Evolutionary conservation across 2,888 invertebrate species (phyloP).

Genomic region (Euplagia quadripunctaria): DNA sequence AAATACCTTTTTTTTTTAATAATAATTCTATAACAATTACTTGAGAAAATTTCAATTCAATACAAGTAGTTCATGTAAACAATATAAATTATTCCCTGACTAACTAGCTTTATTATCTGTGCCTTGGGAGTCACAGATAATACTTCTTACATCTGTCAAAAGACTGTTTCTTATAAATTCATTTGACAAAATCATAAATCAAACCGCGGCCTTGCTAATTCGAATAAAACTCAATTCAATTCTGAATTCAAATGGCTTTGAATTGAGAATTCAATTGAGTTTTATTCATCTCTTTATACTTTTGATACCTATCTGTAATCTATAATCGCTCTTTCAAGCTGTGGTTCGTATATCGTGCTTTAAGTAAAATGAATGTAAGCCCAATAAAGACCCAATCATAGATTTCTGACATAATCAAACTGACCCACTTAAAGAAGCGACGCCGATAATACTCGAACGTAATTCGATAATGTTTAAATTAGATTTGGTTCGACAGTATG

Average conservation of each 20-base stretch:
- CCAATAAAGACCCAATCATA: neutral
- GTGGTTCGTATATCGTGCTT: neutral
- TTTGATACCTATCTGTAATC: too few species aligned
- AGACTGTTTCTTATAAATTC: too few species aligned
- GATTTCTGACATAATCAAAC: slow-evolving; percentile 1
- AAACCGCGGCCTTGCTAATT: too few species aligned
- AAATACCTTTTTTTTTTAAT: neutral
- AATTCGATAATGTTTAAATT: slow-evolving; percentile 2
- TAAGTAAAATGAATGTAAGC: neutral
- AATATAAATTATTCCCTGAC: neutral
- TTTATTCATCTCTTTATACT: neutral
- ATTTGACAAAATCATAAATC: too few species aligned
- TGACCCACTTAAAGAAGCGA: slow-evolving; percentile 10
- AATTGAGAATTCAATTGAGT: too few species aligned
- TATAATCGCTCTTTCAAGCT: neutral
- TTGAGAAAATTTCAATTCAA: too few species aligned
- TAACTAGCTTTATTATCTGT: neutral
- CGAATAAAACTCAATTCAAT: too few species aligned
- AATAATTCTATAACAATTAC: neutral
- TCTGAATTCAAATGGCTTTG: too few species aligned
- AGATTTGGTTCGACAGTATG: neutral
- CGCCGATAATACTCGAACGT: neutral
- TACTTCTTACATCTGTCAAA: too few species aligned
- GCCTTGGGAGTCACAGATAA: neutral
- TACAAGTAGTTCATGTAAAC: too few species aligned